Evolutionary conservation across 2,113 vertebrate genomes (phyloP).

Genomic region (Crotalus viridis): DNA sequence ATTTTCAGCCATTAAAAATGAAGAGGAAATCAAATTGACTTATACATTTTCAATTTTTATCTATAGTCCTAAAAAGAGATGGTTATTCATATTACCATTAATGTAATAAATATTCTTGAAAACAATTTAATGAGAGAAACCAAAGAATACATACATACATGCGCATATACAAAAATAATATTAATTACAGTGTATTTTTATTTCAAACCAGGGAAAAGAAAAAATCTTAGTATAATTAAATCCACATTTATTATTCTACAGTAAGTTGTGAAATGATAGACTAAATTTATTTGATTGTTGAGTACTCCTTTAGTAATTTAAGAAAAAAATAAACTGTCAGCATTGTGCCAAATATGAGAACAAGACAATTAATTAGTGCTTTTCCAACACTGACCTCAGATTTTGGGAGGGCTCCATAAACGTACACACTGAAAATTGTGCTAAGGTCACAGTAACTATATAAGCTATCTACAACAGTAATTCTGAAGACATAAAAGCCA

Average conservation of each 20-base stretch:
- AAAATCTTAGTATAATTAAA: neutral
- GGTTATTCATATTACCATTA: neutral
- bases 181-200: neutral
- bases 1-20: neutral
- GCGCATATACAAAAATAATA: neutral
- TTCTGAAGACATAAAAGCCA: conserved; percentile 2
- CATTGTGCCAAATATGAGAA: conserved; percentile 28
- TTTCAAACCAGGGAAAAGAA: neutral
- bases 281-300: neutral
- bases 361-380: neutral
- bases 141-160: neutral
- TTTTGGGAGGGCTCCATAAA: neutral
- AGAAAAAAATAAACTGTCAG: neutral
- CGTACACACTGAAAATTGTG: neutral
- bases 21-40: neutral
- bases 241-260: neutral
- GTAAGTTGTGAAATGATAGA: neutral
- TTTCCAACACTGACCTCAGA: neutral
- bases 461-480: neutral
- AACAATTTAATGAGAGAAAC: neutral
- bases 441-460: neutral
- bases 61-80: neutral
- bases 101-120: neutral
- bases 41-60: neutral
- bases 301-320: neutral